Evolutionary conservation across 2,797 vertebrate genomes (phyloP).

Genomic region (Coendou prehensilis): DNA sequence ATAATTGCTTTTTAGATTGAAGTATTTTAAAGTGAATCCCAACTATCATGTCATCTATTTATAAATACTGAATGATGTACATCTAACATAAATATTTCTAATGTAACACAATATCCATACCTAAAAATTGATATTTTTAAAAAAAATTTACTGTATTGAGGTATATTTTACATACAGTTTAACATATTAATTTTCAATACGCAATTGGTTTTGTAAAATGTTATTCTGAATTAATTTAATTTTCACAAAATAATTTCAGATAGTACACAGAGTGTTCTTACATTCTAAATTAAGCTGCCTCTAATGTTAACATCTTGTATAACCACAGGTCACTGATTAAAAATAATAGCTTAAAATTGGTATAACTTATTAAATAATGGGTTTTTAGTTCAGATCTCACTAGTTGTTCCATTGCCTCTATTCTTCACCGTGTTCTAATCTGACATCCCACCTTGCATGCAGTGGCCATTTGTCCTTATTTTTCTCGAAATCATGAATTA

Average conservation of each 20-base stretch:
- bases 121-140: neutral
- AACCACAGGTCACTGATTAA: neutral
- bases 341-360: neutral
- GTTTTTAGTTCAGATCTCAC: neutral
- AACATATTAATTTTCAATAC: neutral
- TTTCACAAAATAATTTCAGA: conserved; percentile 17
- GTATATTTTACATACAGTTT: neutral
- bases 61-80: neutral
- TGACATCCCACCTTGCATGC: neutral
- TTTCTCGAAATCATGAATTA: neutral
- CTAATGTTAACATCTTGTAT: neutral
- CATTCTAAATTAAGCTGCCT: neutral
- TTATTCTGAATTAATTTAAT: conserved; percentile 51
- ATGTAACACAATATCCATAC: neutral
- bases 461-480: neutral
- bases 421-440: neutral
- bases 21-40: conserved; percentile 16
- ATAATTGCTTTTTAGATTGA: neutral
- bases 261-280: neutral
- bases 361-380: neutral
- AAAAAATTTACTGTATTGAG: neutral
- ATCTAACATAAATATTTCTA: neutral
- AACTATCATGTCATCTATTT: neutral
- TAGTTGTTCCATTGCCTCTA: neutral
- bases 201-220: neutral